Evolutionary conservation across 1,140 invertebrate genomes (phyloP).

Genomic region (Drosophila sechellia): DNA sequence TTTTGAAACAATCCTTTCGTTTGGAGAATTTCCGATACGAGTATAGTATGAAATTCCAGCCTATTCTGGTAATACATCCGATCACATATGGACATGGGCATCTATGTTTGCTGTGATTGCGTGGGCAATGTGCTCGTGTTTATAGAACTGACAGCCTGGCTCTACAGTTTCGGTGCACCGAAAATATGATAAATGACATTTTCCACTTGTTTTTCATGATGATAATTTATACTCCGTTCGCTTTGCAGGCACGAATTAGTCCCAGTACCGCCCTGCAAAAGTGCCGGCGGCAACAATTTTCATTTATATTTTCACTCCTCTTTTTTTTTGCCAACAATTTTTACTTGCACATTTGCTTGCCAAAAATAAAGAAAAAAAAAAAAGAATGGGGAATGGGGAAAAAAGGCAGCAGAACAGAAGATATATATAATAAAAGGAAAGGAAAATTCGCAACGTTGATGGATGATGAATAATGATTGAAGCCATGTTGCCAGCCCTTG

Average conservation of each 20-base stretch:
- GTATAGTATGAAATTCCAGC: constrained; percentile 3
- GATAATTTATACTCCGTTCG: constrained; percentile 80
- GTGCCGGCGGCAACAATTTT: constrained; percentile 68
- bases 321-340: constrained; percentile 44
- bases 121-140: constrained; percentile 16
- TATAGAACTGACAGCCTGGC: constrained; percentile 40
- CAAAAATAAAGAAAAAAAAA: constrained; percentile 30
- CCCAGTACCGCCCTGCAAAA: constrained; percentile 38
- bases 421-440: constrained; percentile 53
- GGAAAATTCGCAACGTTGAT: constrained; percentile 77
- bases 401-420: constrained; percentile 17
- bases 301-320: constrained; percentile 60
- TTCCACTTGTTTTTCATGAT: constrained; percentile 82
- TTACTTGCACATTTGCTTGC: constrained; percentile 75
- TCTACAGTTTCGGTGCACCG: constrained; percentile 46
- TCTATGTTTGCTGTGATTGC: constrained; percentile 18
- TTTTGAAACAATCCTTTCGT: background rate
- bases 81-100: constrained; percentile 16
- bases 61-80: background rate
- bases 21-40: background rate
- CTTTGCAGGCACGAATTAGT: constrained; percentile 73
- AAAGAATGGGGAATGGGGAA: constrained; percentile 8
- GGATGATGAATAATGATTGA: constrained; percentile 83
- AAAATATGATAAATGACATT: constrained; percentile 83
- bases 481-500: constrained; percentile 65